phyloP scores from a whole-genome alignment of 2,113 vertebrate genomes.

The Butorides virescens region DNA sequence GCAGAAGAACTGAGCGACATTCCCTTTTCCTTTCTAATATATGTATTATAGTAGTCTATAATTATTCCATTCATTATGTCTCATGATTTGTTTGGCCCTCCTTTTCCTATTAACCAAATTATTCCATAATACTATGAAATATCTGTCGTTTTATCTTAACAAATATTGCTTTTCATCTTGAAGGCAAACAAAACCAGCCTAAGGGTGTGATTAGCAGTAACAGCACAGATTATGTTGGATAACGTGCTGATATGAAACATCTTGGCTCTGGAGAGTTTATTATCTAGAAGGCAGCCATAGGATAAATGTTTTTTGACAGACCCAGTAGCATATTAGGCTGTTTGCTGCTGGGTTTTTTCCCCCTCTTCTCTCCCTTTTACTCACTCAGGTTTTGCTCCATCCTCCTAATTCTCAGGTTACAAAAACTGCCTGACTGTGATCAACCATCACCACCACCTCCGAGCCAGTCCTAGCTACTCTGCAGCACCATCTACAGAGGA shows the following conservation, averaged over 20 bases:
- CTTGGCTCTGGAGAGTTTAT: background rate
- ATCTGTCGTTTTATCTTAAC: background rate
- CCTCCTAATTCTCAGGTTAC: constrained; percentile 65
- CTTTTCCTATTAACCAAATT: background rate
- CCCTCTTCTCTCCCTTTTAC: background rate
- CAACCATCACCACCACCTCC: constrained; percentile 70
- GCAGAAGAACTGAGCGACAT: background rate
- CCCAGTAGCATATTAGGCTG: background rate
- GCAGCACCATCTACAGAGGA: constrained; percentile 70
- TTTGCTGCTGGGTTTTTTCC: fast-evolving
- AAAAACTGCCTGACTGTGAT: constrained; percentile 78
- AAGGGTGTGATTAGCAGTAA: background rate
- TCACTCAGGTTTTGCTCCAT: background rate
- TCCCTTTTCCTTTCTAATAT: background rate
- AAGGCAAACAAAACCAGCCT: background rate
- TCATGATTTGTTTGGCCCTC: background rate
- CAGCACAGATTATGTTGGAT: background rate
- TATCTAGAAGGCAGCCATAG: background rate
- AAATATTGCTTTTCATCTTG: background rate
- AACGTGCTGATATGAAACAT: background rate
- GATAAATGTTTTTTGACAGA: background rate
- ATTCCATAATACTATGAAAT: background rate
- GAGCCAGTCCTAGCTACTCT: constrained; percentile 73
- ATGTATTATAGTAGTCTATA: background rate
- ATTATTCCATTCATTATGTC: background rate